phyloP scores from a whole-genome alignment of 2,797 vertebrate species.

The Pangasius krempfi region DNA sequence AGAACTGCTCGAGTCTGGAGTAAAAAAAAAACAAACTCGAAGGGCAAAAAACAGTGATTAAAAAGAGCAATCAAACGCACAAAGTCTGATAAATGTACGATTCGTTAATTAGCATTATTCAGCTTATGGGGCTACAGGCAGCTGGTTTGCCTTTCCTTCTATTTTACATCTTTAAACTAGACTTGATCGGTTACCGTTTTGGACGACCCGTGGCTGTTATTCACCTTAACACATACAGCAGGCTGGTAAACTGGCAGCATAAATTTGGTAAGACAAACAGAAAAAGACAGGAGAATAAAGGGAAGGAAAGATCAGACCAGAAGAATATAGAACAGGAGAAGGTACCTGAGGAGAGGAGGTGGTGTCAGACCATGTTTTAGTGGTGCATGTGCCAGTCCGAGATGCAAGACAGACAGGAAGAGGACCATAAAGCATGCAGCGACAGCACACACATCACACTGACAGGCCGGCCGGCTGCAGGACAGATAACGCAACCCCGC shows the following conservation, averaged over 20 bases:
- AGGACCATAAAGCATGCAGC: constrained; percentile 79
- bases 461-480: constrained; percentile 79
- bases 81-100: constrained; percentile 84
- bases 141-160: constrained; percentile 24
- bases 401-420: constrained; percentile 75
- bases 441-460: constrained; percentile 82
- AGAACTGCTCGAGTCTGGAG: constrained; percentile 53
- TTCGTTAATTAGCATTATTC: constrained; percentile 87
- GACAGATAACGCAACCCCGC: constrained; percentile 76
- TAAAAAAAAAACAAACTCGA: constrained; percentile 50
- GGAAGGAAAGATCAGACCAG: constrained; percentile 14
- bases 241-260: neutral
- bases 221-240: neutral
- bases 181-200: neutral
- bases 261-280: constrained; percentile 17
- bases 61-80: constrained; percentile 88
- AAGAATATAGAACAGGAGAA: constrained; percentile 26
- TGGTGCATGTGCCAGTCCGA: constrained; percentile 64
- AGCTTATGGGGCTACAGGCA: constrained; percentile 77
- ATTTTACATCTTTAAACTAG: neutral
- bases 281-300: neutral
- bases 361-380: constrained; percentile 60
- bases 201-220: neutral
- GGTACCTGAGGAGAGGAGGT: constrained; percentile 15
- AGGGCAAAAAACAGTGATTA: constrained; percentile 82